phyloP scores from a whole-genome alignment of 64 coral and sea anemone species.

The Dendrophyllia cribrosa region DNA sequence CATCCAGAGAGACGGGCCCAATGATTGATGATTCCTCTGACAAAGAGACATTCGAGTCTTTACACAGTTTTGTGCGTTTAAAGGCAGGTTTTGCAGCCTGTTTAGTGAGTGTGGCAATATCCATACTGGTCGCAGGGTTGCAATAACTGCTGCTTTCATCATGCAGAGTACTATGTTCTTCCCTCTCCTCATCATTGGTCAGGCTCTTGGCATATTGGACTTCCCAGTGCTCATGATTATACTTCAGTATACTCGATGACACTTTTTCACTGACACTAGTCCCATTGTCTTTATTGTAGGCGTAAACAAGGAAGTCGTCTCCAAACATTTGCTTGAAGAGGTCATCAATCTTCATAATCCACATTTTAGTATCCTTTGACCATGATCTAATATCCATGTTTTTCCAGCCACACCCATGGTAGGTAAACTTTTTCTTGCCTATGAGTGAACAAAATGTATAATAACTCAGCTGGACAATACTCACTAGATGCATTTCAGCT shows the following conservation, averaged over 20 bases:
- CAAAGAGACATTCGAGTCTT: no score
- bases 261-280: conserved; percentile 27
- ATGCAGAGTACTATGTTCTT: background rate
- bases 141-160: conserved; percentile 3
- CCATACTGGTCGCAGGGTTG: background rate
- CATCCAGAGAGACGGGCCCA: background rate
- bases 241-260: background rate
- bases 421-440: conserved; percentile 49
- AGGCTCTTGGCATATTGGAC: background rate
- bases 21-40: background rate
- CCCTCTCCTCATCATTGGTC: background rate
- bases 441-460: background rate
- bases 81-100: no score
- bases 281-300: conserved; percentile 44
- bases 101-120: no score
- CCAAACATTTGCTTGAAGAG: conserved; percentile 67
- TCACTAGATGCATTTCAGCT: background rate
- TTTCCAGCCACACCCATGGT: conserved; percentile 68
- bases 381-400: conserved; percentile 12
- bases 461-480: background rate
- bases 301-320: conserved; percentile 41
- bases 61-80: no score
- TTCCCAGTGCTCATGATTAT: conserved; percentile 44
- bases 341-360: conserved; percentile 28
- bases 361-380: conserved; percentile 42